A percentile compares a stretch with the other conserved stretches of the same genome.
phyloP scores from a whole-genome alignment of 2,113 vertebrate genomes.

The Scomber scombrus region DNA sequence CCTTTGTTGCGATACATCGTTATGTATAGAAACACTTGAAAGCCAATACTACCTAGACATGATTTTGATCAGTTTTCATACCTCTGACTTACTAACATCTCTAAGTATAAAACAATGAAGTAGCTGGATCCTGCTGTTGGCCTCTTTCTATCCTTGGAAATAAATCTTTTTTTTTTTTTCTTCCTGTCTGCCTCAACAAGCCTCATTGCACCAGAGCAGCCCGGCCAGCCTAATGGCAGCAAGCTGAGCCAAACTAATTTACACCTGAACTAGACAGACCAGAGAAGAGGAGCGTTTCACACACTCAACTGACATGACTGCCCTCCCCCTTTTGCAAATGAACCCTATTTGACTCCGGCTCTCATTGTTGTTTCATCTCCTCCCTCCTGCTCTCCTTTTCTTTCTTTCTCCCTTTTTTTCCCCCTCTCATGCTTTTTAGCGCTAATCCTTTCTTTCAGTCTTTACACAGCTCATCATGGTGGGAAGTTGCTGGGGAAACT shows the following conservation, averaged over 20 bases:
- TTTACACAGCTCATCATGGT: slow-evolving; percentile 39
- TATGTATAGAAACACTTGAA: slow-evolving; percentile 13
- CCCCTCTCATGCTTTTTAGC: slow-evolving; percentile 7
- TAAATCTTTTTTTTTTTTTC: background rate
- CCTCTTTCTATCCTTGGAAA: slow-evolving; percentile 2
- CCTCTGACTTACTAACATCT: background rate
- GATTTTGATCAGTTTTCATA: background rate
- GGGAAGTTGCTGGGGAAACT: slow-evolving; percentile 61
- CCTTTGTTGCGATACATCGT: no score
- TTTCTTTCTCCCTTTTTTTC: background rate
- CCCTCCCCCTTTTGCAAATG: slow-evolving; percentile 39
- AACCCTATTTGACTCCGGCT: slow-evolving; percentile 34
- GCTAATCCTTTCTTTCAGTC: slow-evolving; percentile 36
- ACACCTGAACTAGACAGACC: slow-evolving; percentile 21
- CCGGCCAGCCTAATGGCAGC: background rate
- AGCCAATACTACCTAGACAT: background rate
- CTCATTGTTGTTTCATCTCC: slow-evolving; percentile 46
- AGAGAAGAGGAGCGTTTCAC: slow-evolving; percentile 6
- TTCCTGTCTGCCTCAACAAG: background rate
- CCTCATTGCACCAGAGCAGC: slow-evolving; percentile 4
- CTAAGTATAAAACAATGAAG: background rate
- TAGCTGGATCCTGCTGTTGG: background rate
- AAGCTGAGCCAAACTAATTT: slow-evolving; percentile 42
- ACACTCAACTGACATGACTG: slow-evolving; percentile 5
- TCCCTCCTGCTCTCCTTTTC: slow-evolving; percentile 8